Evolutionary conservation across 2,888 invertebrate genomes (phyloP), one percentile per base, ranked within the genome.

Genomic region (Nephrocerus scutellatus): DNA sequence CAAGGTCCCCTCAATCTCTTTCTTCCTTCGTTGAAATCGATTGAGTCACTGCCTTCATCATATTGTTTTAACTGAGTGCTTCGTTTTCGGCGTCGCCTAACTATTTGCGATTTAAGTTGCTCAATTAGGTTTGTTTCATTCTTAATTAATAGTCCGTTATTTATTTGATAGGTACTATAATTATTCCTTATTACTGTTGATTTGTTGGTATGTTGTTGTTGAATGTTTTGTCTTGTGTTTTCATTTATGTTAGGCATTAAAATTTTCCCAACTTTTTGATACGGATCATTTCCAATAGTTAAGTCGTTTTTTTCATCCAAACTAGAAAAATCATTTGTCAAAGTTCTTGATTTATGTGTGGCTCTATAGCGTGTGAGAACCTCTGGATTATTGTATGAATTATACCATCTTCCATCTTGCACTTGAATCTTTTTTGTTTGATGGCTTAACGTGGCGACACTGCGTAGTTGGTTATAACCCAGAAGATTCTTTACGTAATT

Each of bases 1-100:
- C 86, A 86, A 1, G 84, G 82, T 24, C 76, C 76, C 36, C 78
- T 56, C 4, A 60, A 29, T 4, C 60, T 48, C 18, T 59, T 62
- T 5, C 57, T 50, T 1, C 50, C 53, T 0, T 52, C 51, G 15
- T 54, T 56, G 14, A 37, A 43, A 10, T 60, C 60, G 2, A 39
- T 50, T 20, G 31, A 39, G 16, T 63, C 60, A 13, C 59, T 3
- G 49, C 30, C 5, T 44, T 21, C n/a, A 43, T 32, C 30, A 7
- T 16, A 8, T 13, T 23, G n/a, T 5, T 19, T 19, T 12, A n/a
- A 5, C 10, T 33, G 26, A 23, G 30, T 18, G 24, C 37, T 59
- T 5, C 65, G 52, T 30, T 57, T 60, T 14, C 58, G 53, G 0
- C 59, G 50, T 14, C 57, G 49, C 0, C 56, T 48, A 20, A 60